phyloP scores from a whole-genome alignment of 1,140 invertebrate genomes.

The Diprion similis region DNA sequence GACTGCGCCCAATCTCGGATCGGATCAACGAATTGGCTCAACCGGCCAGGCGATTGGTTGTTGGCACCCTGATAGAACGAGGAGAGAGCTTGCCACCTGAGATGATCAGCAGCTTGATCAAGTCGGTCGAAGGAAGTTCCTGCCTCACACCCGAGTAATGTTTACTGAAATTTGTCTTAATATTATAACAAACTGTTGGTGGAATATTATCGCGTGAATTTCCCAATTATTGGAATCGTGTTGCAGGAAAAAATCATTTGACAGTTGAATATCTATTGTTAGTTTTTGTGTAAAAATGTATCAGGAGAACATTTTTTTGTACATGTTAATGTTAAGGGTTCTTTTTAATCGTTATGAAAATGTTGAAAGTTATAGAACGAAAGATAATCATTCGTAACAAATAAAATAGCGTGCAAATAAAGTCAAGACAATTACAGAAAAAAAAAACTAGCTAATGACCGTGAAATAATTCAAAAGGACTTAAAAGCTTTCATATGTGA shows the following conservation, averaged over 20 bases:
- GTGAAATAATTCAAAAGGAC: no score
- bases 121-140: constrained; percentile 43
- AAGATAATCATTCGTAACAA: no score
- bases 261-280: no score
- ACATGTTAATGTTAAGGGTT: no score
- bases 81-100: constrained; percentile 35
- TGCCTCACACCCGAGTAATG: constrained; percentile 53
- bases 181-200: constrained; percentile 4
- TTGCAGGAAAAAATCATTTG: not conserved
- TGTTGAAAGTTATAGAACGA: no score
- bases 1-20: constrained; percentile 29
- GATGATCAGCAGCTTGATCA: constrained; percentile 47
- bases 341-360: no score
- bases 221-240: not conserved
- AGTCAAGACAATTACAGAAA: no score
- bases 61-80: constrained; percentile 41
- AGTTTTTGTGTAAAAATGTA: no score
- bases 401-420: no score
- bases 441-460: no score
- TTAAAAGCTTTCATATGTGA: no score
- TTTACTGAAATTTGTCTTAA: constrained; percentile 13
- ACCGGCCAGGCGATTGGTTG: constrained; percentile 41
- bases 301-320: no score
- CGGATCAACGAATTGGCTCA: constrained; percentile 47
- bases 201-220: not conserved